Evolutionary conservation across 2,113 vertebrate genomes (phyloP).

Genomic region (Pyrgilauda ruficollis): DNA sequence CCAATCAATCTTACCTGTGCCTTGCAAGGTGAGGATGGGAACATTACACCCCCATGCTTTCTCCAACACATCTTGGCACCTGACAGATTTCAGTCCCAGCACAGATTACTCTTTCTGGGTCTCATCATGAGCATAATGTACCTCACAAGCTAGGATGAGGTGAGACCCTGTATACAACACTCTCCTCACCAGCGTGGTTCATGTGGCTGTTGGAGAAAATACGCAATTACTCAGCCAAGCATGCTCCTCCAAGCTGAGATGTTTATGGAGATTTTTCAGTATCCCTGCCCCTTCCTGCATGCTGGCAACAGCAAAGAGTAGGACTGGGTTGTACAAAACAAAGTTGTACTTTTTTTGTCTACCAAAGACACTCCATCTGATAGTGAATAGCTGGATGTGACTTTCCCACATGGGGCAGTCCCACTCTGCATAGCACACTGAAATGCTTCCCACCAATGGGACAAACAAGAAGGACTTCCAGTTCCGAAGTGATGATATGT

Average conservation of each 20-base stretch:
- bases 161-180: neutral
- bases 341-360: conserved; percentile 37
- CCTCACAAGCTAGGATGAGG: neutral
- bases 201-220: neutral
- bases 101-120: neutral
- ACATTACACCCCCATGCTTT: neutral
- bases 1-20: neutral
- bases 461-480: neutral
- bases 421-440: neutral
- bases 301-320: neutral
- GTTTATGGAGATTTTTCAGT: neutral
- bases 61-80: neutral
- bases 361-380: neutral
- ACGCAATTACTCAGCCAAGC: neutral
- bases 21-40: neutral
- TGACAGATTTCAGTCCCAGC: neutral
- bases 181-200: neutral
- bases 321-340: neutral
- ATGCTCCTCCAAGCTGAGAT: conserved; percentile 23
- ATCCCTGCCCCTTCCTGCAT: neutral
- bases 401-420: neutral
- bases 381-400: conserved; percentile 3
- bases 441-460: neutral
- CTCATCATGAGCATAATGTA: neutral
- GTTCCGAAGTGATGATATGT: neutral